Evolutionary conservation across 2,113 vertebrate genomes (phyloP).

Genomic region (Oplegnathus fasciatus): DNA sequence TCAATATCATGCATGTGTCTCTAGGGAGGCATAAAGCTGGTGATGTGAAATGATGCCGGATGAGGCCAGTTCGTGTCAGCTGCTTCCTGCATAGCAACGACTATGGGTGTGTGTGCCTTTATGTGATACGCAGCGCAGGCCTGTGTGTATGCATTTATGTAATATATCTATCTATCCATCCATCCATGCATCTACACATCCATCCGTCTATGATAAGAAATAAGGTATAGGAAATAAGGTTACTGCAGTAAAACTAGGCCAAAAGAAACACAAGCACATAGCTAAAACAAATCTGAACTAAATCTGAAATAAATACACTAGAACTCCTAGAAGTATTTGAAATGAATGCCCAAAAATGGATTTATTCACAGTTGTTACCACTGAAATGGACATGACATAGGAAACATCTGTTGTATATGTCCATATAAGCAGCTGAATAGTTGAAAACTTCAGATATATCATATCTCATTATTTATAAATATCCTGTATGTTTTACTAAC

Average conservation of each 20-base stretch:
- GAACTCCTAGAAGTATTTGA: neutral
- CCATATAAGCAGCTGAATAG: neutral
- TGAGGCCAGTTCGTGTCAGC: neutral
- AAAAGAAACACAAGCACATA: neutral
- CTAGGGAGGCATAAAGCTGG: conserved; percentile 15
- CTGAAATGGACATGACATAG: neutral
- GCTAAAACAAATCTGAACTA: neutral
- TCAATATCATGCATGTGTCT: conserved; percentile 48
- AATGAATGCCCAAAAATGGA: neutral
- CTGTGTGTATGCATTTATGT: neutral
- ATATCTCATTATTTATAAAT: neutral
- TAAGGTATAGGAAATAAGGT: neutral
- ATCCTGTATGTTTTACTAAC: neutral
- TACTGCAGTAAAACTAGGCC: neutral
- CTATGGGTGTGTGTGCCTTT: neutral
- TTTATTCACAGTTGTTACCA: neutral
- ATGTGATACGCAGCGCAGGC: neutral
- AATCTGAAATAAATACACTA: neutral
- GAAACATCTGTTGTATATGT: too few species aligned
- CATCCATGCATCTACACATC: neutral
- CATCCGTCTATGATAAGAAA: neutral
- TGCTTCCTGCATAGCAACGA: conserved; percentile 30
- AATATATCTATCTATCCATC: neutral
- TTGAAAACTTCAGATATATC: too few species aligned
- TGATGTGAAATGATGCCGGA: conserved; percentile 35